Conservation (phyloP, 2,113 vertebrate genomes). For the Nyctibius bracteatus region DNA sequence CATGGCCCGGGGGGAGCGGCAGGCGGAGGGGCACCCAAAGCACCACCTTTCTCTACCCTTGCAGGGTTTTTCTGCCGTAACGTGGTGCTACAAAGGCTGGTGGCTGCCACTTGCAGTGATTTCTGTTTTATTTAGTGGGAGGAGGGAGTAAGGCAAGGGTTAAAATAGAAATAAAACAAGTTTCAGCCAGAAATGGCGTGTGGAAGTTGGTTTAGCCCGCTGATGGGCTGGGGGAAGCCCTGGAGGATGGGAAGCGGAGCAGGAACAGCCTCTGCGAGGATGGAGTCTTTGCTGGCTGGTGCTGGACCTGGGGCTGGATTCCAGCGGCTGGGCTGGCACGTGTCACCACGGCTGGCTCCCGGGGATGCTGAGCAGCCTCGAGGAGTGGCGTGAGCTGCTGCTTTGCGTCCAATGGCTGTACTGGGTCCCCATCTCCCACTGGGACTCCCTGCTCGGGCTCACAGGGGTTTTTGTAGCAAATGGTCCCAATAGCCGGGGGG, state of each 20-base stretch:
- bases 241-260: background rate
- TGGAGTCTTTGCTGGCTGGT: background rate
- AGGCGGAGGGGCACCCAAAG: background rate
- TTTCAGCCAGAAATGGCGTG: background rate
- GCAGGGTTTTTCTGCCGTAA: background rate
- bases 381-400: background rate
- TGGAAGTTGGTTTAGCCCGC: background rate
- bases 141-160: background rate
- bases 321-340: background rate
- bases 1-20: background rate
- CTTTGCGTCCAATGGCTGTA: background rate
- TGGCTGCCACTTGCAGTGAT: background rate
- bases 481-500: background rate
- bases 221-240: background rate
- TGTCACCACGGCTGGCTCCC: accelerated
- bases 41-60: accelerated
- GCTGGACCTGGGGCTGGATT: background rate
- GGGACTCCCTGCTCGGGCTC: background rate
- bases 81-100: background rate
- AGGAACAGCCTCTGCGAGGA: background rate
- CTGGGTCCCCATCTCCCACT: background rate
- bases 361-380: background rate
- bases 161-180: background rate
- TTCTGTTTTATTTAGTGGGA: background rate
- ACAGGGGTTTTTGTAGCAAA: background rate